A percentile compares a stretch with the other conserved stretches of the same genome.
phyloP scores from a whole-genome alignment of 2,797 vertebrate genomes.

The Amblyraja radiata region DNA sequence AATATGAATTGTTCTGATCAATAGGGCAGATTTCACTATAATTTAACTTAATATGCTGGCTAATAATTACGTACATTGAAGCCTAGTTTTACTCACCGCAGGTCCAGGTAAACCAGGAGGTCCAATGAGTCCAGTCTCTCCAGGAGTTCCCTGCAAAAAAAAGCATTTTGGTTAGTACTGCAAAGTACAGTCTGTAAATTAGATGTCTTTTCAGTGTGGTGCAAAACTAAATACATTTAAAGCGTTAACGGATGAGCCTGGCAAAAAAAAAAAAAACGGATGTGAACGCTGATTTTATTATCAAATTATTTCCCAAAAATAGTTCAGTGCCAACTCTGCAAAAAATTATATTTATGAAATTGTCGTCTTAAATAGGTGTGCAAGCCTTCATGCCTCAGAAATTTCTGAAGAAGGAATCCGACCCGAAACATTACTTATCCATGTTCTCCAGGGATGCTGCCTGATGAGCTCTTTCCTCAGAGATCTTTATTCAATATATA shows the following conservation, averaged over 20 bases:
- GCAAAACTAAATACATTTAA: neutral
- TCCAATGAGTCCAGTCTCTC: slow-evolving; percentile 64
- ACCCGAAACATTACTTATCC: too few species aligned
- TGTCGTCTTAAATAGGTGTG: neutral
- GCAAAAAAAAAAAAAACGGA: neutral
- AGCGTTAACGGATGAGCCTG: neutral
- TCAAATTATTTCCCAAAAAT: too few species aligned
- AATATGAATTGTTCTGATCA: neutral
- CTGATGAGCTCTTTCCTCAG: too few species aligned
- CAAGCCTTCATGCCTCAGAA: neutral
- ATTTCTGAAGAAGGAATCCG: too few species aligned
- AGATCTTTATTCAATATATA: too few species aligned
- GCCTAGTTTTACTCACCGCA: slow-evolving; percentile 49
- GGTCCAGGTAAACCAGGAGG: slow-evolving; percentile 54
- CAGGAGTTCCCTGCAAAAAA: slow-evolving; percentile 57
- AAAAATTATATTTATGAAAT: neutral
- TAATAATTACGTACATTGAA: neutral
- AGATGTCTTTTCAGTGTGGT: neutral
- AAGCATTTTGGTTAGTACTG: too few species aligned
- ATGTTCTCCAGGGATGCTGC: too few species aligned
- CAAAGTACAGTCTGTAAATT: neutral
- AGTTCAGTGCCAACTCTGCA: neutral
- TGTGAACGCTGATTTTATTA: neutral
- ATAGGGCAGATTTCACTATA: neutral
- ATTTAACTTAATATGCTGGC: neutral